phyloP scores from a whole-genome alignment of 2,797 vertebrate genomes.

The Gastrophryne carolinensis region DNA sequence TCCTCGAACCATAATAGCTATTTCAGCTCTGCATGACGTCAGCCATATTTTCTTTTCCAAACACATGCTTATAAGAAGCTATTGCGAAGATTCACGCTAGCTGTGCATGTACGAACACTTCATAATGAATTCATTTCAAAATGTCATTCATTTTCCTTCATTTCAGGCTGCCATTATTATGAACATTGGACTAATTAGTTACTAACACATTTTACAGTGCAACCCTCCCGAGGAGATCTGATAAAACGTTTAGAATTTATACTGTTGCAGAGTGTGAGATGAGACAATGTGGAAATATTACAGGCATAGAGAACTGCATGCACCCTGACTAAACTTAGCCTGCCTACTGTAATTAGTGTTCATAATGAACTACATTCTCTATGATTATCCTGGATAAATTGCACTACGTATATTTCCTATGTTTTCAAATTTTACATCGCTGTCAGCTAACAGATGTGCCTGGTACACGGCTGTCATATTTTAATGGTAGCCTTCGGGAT shows the following conservation, averaged over 20 bases:
- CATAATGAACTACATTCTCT: background rate
- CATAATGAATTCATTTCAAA: slow-evolving; percentile 27
- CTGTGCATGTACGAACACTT: slow-evolving; percentile 3
- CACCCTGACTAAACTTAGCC: background rate
- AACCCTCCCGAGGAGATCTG: background rate
- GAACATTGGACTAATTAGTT: slow-evolving; percentile 24
- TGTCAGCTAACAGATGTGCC: background rate
- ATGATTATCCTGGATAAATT: background rate
- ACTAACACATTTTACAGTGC: slow-evolving; percentile 7
- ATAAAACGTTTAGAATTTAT: slow-evolving; percentile 1
- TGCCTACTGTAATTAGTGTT: background rate
- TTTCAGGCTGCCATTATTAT: slow-evolving; percentile 26
- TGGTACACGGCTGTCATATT: background rate
- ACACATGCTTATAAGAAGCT: background rate
- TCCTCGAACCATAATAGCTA: slow-evolving; percentile 26
- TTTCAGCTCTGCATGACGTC: background rate
- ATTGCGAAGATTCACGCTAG: background rate
- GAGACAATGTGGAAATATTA: background rate
- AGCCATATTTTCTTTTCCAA: background rate
- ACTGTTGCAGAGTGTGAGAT: background rate
- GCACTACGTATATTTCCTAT: background rate
- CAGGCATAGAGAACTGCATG: background rate
- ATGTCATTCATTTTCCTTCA: slow-evolving; percentile 6
- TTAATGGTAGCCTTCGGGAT: background rate
- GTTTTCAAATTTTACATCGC: background rate